phyloP scores from a whole-genome alignment of 2,888 invertebrate genomes.

The Spilarctia lutea region DNA sequence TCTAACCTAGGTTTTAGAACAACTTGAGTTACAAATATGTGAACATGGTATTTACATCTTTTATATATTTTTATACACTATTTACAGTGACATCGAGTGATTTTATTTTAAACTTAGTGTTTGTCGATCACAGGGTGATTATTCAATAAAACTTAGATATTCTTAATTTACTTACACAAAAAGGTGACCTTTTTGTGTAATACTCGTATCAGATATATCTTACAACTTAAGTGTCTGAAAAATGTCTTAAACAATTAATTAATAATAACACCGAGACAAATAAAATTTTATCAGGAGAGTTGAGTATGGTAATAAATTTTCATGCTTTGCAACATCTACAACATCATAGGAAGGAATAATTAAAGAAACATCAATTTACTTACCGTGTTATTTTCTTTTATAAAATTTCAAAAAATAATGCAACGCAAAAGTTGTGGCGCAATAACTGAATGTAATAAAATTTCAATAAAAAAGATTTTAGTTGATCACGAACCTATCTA shows the following conservation, averaged over 20 bases:
- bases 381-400: constrained; percentile 27
- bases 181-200: background rate
- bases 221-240: background rate
- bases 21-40: background rate
- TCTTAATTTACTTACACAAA: constrained; percentile 39
- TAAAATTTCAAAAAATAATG: constrained; percentile 35
- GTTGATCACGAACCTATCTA: constrained; percentile 53
- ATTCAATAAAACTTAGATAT: constrained; percentile 29
- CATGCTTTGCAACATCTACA: constrained; percentile 37
- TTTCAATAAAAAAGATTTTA: constrained; percentile 32
- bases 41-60: background rate
- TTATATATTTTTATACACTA: background rate
- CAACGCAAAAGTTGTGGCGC: constrained; percentile 40
- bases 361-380: constrained; percentile 41
- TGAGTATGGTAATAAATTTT: constrained; percentile 13
- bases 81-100: constrained; percentile 27
- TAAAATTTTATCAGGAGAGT: constrained; percentile 11
- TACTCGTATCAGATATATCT: background rate
- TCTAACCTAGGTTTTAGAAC: too few species aligned
- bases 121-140: constrained; percentile 29
- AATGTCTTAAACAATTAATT: constrained; percentile 4
- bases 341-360: constrained; percentile 17
- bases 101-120: constrained; percentile 33
- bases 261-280: constrained; percentile 28
- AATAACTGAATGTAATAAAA: constrained; percentile 38